A percentile compares a stretch with the other conserved stretches of the same genome.
phyloP scores from a whole-genome alignment of 2,797 vertebrate genomes.

The Thunnus albacares region DNA sequence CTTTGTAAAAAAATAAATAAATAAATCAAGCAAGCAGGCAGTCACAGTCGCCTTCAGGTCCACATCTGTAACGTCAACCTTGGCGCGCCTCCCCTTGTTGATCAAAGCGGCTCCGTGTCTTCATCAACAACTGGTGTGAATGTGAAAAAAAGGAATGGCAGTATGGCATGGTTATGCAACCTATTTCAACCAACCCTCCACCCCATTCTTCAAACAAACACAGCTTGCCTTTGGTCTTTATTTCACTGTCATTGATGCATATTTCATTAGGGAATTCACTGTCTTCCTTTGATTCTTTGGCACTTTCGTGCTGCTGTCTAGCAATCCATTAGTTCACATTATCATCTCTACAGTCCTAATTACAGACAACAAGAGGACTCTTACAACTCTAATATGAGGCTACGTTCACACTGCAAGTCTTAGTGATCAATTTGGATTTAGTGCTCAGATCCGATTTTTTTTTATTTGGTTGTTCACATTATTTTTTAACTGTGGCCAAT shows the following conservation, averaged over 20 bases:
- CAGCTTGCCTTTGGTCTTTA: constrained; percentile 74
- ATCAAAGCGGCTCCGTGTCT: constrained; percentile 67
- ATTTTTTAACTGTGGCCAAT: too few species aligned
- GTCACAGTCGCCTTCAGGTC: constrained; percentile 56
- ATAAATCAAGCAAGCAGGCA: constrained; percentile 27
- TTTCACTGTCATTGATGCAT: constrained; percentile 74
- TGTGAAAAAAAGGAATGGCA: constrained; percentile 27
- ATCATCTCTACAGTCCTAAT: constrained; percentile 60
- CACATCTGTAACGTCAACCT: constrained; percentile 75
- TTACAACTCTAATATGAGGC: constrained; percentile 7
- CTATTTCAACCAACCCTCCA: constrained; percentile 49
- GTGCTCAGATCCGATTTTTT: too few species aligned
- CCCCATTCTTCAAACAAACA: constrained; percentile 64
- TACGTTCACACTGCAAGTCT: too few species aligned
- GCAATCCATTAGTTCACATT: constrained; percentile 73
- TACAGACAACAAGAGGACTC: constrained; percentile 49
- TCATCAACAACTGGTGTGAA: constrained; percentile 73
- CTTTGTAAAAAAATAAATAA: constrained; percentile 29
- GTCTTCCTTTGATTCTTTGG: constrained; percentile 71
- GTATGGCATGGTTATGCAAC: constrained; percentile 63
- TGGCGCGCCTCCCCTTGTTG: constrained; percentile 57
- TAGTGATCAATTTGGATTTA: too few species aligned
- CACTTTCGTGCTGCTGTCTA: constrained; percentile 67
- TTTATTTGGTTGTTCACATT: too few species aligned
- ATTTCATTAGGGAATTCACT: constrained; percentile 76